Conservation (phyloP, 2,888 invertebrate species). For the Drosophila neonasuta region DNA sequence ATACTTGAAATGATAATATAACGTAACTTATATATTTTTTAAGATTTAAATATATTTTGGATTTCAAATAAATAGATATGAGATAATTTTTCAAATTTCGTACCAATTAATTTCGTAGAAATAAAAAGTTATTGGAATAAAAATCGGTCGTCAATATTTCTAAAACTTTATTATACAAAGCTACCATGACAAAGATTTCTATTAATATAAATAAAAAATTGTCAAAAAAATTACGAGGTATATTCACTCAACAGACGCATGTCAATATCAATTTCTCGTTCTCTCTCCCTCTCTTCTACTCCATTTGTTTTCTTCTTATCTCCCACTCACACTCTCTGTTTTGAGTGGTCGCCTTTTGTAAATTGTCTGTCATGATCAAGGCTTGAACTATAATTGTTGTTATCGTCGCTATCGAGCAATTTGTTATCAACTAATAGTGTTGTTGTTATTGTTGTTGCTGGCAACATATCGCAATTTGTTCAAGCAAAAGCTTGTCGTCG, state of each 20-base stretch:
- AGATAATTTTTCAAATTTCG: no score
- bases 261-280: neutral
- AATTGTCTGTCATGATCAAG: slow-evolving; percentile 45
- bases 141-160: no score
- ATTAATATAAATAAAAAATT: no score
- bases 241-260: neutral
- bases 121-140: no score
- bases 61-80: no score
- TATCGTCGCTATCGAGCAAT: slow-evolving; percentile 17
- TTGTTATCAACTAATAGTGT: slow-evolving; percentile 39
- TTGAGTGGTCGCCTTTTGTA: slow-evolving; percentile 18
- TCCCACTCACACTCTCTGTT: neutral
- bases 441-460: slow-evolving; percentile 10
- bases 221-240: neutral
- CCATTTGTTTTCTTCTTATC: slow-evolving; percentile 11
- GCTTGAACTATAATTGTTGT: slow-evolving; percentile 17
- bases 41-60: neutral
- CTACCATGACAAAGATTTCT: no score
- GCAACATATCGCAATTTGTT: slow-evolving; percentile 34
- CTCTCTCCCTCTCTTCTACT: neutral
- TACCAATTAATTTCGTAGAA: no score
- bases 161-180: no score
- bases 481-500: slow-evolving; percentile 20
- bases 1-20: neutral
- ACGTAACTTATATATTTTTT: neutral